Percentiles rank a stretch among this genome's conserved stretches.
Evolutionary conservation across 2,797 vertebrate genomes (phyloP).

Genomic region (Staurois parvus): DNA sequence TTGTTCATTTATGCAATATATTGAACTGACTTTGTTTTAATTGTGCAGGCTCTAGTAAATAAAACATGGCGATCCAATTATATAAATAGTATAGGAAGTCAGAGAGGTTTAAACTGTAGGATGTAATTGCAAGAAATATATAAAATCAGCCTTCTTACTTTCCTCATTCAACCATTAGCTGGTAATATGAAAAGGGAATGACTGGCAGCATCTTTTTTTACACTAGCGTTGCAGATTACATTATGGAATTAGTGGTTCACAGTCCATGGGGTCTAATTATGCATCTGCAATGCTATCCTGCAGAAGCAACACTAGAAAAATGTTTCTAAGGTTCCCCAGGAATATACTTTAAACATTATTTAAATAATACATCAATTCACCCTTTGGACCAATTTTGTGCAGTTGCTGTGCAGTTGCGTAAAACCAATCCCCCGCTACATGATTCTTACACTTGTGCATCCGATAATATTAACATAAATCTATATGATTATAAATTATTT

Average conservation of each 20-base stretch:
- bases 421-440: slow-evolving; percentile 28
- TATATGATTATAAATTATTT: slow-evolving; percentile 2
- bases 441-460: background rate
- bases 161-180: background rate
- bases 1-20: slow-evolving; percentile 49
- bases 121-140: slow-evolving; percentile 36
- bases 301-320: slow-evolving; percentile 24
- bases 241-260: slow-evolving; percentile 21
- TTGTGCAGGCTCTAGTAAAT: slow-evolving; percentile 47
- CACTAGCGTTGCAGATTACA: slow-evolving; percentile 16
- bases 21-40: slow-evolving; percentile 52
- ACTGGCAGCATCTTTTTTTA: slow-evolving; percentile 26
- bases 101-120: slow-evolving; percentile 11
- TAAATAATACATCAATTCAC: slow-evolving; percentile 49
- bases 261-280: slow-evolving; percentile 45
- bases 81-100: slow-evolving; percentile 37
- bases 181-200: background rate
- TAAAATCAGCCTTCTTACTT: background rate
- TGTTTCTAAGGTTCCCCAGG: slow-evolving; percentile 38
- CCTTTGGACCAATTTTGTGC: slow-evolving; percentile 35
- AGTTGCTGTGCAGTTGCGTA: slow-evolving; percentile 16
- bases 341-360: slow-evolving; percentile 44
- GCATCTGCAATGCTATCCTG: slow-evolving; percentile 28
- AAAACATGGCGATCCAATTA: slow-evolving; percentile 56
- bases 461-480: background rate